Evolutionary conservation across 2,888 invertebrate species (phyloP), one percentile per base, ranked within the genome.

Genomic region (Phlogophora meticulosa): DNA sequence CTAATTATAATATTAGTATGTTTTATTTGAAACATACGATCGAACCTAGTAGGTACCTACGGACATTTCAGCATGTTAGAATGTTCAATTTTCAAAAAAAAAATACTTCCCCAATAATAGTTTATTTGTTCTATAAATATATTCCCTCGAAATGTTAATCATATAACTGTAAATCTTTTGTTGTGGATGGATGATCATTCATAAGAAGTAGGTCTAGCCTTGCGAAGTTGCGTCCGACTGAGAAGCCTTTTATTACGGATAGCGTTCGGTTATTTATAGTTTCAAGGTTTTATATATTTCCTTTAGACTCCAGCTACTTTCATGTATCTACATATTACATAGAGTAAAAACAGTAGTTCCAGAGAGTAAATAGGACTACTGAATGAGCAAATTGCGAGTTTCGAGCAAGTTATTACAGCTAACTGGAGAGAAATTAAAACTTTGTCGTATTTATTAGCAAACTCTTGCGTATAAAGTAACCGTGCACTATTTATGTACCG

Each of bases 241-340:
- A 88, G 87, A 90, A 88, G 82, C 88, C 88, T 78, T 86, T 86
- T 82, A 80, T 78, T 73, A 60, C 59, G 48, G 65, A 78, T 71
- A 81, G 75, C 63, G 68, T 66, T 78, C 68, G 52, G 59, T 56
- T 86, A 84, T 85, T 85, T 83, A 85, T 86, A 84, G 76, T 72
- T 78, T 71, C 83, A 82, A 80, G 82, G 84, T 67, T 78, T 78
- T 61, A 64, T 49, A 65, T n/a, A 58, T 71, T 71, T 72, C 36
- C 42, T 72, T 66, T 20, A 63, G 24, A 63, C 59, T 52, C 60
- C 51, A 34, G 42, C 46, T 63, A 49, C 48, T 55, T 64, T 45
- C 48, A 28, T 28, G 4, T 28, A 73, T 59, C 40, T 78, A 42
- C 51, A 52, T 67, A 46, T 49, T 38, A 57, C 4, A 58, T 57